Conservation (phyloP, 1,140 invertebrate species). For the Polyergus mexicanus region DNA sequence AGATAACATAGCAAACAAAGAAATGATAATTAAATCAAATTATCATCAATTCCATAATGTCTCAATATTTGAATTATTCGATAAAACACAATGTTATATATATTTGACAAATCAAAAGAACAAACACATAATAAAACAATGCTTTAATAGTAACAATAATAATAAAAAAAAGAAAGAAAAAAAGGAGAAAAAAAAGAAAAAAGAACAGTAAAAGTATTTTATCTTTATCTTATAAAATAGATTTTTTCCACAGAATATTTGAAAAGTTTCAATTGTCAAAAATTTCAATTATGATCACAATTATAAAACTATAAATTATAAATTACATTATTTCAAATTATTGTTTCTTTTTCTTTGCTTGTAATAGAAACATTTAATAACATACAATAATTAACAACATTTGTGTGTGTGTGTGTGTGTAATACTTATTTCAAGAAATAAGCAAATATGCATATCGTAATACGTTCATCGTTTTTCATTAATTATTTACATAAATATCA, state of each 20-base stretch:
- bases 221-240: background rate
- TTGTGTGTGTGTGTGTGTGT: background rate
- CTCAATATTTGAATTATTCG: background rate
- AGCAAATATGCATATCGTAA: background rate
- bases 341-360: background rate
- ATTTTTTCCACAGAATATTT: background rate
- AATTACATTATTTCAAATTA: background rate
- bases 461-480: background rate
- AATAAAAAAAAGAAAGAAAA: too few relatives aligned
- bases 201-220: constrained; percentile 8
- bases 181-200: too few relatives aligned
- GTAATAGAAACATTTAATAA: background rate
- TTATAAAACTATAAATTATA: background rate
- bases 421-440: background rate
- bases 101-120: constrained; percentile 14
- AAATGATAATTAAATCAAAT: background rate
- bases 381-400: background rate
- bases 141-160: too few relatives aligned
- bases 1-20: background rate
- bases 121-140: constrained; percentile 15
- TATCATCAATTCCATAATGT: background rate
- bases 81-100: constrained; percentile 34
- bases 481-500: background rate
- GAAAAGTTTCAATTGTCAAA: background rate
- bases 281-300: background rate